Evolutionary conservation across 2,888 invertebrate genomes (phyloP).

Genomic region (Xanthia icteritia): DNA sequence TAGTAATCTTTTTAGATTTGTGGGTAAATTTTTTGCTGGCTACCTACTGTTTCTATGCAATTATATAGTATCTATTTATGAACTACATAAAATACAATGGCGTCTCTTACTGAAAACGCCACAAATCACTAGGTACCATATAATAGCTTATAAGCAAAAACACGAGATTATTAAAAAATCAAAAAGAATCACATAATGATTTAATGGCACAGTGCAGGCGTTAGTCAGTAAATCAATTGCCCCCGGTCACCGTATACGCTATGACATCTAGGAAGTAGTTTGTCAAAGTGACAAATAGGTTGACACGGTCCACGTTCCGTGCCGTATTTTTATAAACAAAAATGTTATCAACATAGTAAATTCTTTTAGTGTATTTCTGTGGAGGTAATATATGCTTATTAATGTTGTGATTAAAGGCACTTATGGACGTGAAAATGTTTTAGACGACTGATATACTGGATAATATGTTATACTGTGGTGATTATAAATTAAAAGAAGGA

Average conservation of each 20-base stretch:
- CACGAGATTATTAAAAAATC: conserved; percentile 45
- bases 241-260: conserved; percentile 68
- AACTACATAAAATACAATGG: conserved; percentile 10
- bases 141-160: conserved; percentile 54
- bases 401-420: conserved; percentile 59
- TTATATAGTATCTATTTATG: conserved; percentile 19
- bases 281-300: conserved; percentile 75
- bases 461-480: conserved; percentile 31
- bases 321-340: conserved; percentile 73
- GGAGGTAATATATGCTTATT: conserved; percentile 63
- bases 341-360: conserved; percentile 66
- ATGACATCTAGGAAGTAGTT: conserved; percentile 73
- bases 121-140: conserved; percentile 46
- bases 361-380: conserved; percentile 58
- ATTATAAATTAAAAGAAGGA: conserved; percentile 35
- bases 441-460: conserved; percentile 46
- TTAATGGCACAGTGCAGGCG: conserved; percentile 66
- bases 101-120: conserved; percentile 11
- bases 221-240: conserved; percentile 67
- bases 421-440: conserved; percentile 47
- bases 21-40: not conserved
- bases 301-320: conserved; percentile 68
- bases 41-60: not conserved
- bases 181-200: conserved; percentile 63
- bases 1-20: not conserved